Evolutionary conservation across 2,113 vertebrate genomes (phyloP), one percentile per base, ranked within the genome.

Genomic region (Xenus cinereus): DNA sequence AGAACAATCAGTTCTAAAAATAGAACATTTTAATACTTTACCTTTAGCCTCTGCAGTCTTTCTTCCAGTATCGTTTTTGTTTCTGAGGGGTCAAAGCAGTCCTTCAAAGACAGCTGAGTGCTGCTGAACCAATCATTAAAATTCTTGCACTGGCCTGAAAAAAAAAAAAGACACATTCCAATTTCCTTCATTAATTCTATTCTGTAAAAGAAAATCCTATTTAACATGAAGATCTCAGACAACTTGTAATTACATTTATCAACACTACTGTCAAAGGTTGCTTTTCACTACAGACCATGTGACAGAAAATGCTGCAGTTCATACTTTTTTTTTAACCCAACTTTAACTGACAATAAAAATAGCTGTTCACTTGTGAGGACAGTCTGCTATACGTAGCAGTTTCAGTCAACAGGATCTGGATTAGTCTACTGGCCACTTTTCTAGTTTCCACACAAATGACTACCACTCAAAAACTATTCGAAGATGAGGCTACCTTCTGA

Each of bases 91-190:
- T 99, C 99, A 90, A 99, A 99, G 89, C 99, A 99, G 45, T 99
- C 99, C 17, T 99, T 98, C 83, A 99, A 98, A 22, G 98, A 98
- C 33, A 99, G 79, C 96, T 99, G 98, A 86, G 98, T 66, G 71
- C 97, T 98, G 98, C 98, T 98, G 96, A 99, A 98, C 98, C 98
- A 99, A 45, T 98, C 98, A 66, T 98, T 98, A 94, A 99, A 99
- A 53, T 98, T 98, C 97, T 99, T 98, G 78, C 96, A 99, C 16
- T 99, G 98, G 96, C 99, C 99, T 99, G 95, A 27, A 95, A 88
- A 48, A 48, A 45, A 45, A 46, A 76, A 92, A 84, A 83, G 56
- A 64, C 7, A 86, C 10, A 63, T 92, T 71, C 15, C 27, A 82
- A 67, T 69, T 93, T 87, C 62, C 73, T 62, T 60, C 39, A 50